Conservation (phyloP, 2,888 invertebrate genomes). For the Tinea pellionella region DNA sequence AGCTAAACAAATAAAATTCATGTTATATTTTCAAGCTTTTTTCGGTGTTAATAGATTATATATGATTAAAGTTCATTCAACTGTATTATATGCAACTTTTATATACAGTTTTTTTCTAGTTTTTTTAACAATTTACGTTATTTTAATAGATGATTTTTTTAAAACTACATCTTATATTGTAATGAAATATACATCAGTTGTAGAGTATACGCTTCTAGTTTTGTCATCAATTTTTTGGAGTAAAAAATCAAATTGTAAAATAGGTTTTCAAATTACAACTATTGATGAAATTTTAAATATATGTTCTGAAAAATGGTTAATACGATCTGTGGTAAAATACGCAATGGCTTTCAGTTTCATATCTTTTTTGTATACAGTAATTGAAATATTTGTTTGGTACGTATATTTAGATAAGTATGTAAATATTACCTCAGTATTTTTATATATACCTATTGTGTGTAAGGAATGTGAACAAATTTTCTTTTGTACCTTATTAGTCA, state of each 20-base stretch:
- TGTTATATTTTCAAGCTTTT: neutral
- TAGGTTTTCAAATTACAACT: neutral
- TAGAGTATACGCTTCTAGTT: neutral
- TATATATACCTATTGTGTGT: conserved; percentile 15
- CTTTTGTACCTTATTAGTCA: conserved; percentile 15
- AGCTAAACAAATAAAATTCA: neutral
- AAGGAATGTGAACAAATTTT: conserved; percentile 15
- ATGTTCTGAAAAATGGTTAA: neutral
- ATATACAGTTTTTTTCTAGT: neutral
- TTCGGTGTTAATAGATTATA: neutral
- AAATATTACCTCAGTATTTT: conserved; percentile 16
- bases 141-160: neutral
- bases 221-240: neutral
- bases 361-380: neutral
- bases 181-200: neutral
- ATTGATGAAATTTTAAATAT: neutral
- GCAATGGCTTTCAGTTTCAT: neutral
- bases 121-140: neutral
- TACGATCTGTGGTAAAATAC: neutral
- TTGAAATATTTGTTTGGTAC: neutral
- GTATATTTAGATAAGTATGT: conserved; percentile 16
- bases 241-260: neutral
- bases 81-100: neutral
- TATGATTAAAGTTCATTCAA: neutral
- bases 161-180: neutral